Evolutionary conservation across 1,140 invertebrate genomes (phyloP).

Genomic region (Rhopalosiphum padi): DNA sequence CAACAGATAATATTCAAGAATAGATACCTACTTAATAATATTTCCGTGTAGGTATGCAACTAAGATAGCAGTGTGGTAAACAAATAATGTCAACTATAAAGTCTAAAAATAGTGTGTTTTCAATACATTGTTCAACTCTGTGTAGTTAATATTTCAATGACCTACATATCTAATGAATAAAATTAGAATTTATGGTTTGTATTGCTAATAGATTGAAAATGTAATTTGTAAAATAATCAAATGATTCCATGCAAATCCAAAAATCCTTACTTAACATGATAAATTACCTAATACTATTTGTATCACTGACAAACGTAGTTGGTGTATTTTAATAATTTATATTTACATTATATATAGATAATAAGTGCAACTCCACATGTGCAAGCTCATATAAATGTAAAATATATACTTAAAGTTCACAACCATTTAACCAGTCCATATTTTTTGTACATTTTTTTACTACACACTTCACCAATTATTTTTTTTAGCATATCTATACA

Average conservation of each 20-base stretch:
- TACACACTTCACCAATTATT: too few species aligned
- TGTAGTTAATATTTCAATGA: background rate
- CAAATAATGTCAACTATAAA: background rate
- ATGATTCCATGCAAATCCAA: background rate
- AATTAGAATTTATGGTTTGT: background rate
- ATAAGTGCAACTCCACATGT: background rate
- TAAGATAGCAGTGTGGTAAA: background rate
- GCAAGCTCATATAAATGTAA: background rate
- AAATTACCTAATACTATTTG: background rate
- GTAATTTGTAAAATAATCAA: background rate
- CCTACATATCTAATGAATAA: too few species aligned
- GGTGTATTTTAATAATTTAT: background rate
- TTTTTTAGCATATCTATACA: too few species aligned
- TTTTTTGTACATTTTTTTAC: too few species aligned
- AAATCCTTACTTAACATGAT: background rate
- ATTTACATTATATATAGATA: background rate
- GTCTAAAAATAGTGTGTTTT: background rate
- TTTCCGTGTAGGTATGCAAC: background rate
- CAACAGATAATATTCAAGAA: background rate
- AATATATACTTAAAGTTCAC: background rate
- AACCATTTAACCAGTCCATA: too few species aligned
- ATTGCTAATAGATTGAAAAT: background rate
- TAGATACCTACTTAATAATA: background rate
- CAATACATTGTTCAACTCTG: background rate
- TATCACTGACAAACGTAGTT: background rate